phyloP scores from a whole-genome alignment of 2,888 invertebrate genomes.

The Torymus tubicola region DNA sequence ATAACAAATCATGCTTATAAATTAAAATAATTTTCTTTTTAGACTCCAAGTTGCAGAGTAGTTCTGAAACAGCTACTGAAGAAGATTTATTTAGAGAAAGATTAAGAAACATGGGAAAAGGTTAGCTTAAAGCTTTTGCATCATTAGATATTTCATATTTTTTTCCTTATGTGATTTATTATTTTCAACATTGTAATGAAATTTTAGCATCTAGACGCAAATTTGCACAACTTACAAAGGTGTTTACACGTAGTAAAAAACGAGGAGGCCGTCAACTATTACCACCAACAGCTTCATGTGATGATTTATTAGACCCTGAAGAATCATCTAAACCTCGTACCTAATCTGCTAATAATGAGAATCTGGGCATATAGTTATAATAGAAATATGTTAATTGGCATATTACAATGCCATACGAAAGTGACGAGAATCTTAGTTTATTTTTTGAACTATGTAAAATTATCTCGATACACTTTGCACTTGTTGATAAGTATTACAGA shows the following conservation, averaged over 20 bases:
- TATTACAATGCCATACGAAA: slow-evolving; percentile 18
- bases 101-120: slow-evolving; percentile 89
- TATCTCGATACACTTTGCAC: slow-evolving; percentile 54
- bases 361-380: background rate
- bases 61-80: slow-evolving; percentile 73
- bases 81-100: slow-evolving; percentile 87
- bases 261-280: slow-evolving; percentile 72
- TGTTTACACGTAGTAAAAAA: slow-evolving; percentile 82
- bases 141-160: background rate
- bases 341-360: slow-evolving; percentile 26
- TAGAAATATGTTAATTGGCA: slow-evolving; percentile 41
- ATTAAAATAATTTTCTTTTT: slow-evolving; percentile 41
- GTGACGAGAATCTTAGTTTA: slow-evolving; percentile 35
- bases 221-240: slow-evolving; percentile 87
- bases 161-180: slow-evolving; percentile 2
- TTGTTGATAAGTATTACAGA: slow-evolving; percentile 61
- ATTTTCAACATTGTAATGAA: slow-evolving; percentile 21
- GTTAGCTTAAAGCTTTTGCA: slow-evolving; percentile 70
- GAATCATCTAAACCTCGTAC: slow-evolving; percentile 66
- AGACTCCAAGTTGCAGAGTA: slow-evolving; percentile 72
- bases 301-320: slow-evolving; percentile 74
- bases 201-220: slow-evolving; percentile 85
- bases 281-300: slow-evolving; percentile 74
- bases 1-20: background rate
- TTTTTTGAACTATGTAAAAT: slow-evolving; percentile 50